Percentiles rank a stretch among this genome's conserved stretches.
These are phyloP conservation scores for Nephila pilipes DNA, from an alignment of 1,140 invertebrate genomes.

Conservation along the genomic window DNA sequence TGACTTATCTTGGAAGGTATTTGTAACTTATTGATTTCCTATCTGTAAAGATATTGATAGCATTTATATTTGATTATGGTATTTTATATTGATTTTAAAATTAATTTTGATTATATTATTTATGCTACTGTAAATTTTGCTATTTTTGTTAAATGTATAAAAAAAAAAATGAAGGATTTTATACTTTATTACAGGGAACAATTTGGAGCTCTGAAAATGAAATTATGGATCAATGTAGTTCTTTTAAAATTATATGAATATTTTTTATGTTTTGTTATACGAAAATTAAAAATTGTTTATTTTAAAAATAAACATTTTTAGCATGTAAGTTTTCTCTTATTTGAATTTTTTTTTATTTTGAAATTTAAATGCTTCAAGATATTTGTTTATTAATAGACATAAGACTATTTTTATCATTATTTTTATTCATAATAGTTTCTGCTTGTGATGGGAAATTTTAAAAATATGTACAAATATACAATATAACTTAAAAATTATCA, in stretches of 20 bases:
- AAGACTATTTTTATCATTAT: background rate
- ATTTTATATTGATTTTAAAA: no score
- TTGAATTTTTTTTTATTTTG: no score
- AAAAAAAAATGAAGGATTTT: no score
- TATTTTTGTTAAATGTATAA: no score
- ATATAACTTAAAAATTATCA: slow-evolving; percentile 48
- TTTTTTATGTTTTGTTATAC: background rate
- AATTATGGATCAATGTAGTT: background rate
- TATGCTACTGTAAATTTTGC: no score
- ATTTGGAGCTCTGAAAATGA: background rate
- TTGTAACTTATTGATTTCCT: background rate
- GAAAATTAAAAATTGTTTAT: background rate
- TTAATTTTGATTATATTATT: no score
- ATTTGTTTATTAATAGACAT: background rate
- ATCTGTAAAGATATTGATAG: no score
- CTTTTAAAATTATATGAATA: background rate
- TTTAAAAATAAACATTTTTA: background rate
- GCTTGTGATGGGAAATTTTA: background rate
- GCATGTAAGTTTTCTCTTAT: background rate
- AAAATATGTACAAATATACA: slow-evolving; percentile 63
- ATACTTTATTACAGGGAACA: background rate
- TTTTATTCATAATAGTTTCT: background rate
- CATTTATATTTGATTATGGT: no score
- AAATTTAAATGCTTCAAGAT: no score
- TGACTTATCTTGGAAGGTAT: background rate